phyloP scores from a whole-genome alignment of 2,113 vertebrate genomes.

The Aepyceros melampus region DNA sequence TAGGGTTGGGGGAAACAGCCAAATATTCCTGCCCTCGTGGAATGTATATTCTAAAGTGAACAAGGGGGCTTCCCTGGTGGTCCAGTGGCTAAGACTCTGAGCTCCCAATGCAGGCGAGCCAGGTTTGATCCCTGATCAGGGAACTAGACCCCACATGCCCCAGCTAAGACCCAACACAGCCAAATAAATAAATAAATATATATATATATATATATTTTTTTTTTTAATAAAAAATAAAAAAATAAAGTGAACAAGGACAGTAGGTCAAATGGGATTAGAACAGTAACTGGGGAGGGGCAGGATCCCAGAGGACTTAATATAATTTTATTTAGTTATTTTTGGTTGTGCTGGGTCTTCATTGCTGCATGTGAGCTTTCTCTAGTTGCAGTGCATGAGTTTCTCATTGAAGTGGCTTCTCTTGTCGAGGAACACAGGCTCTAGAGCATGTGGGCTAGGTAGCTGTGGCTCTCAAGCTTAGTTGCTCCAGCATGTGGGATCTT shows the following conservation, averaged over 20 bases:
- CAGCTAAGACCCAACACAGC: too few species aligned
- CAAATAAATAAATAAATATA: too few species aligned
- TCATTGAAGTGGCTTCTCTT: neutral
- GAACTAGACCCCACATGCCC: too few species aligned
- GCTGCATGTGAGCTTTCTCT: neutral
- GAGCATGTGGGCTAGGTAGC: neutral
- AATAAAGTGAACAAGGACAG: too few species aligned
- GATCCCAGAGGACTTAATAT: neutral
- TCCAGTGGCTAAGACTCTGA: too few species aligned
- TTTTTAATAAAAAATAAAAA: too few species aligned
- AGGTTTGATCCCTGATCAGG: too few species aligned
- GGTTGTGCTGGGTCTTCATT: neutral
- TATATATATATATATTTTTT: too few species aligned
- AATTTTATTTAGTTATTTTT: neutral
- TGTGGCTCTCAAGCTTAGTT: neutral
- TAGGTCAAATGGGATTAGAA: neutral
- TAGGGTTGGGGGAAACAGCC: neutral
- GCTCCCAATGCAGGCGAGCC: too few species aligned
- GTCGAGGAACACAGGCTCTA: neutral
- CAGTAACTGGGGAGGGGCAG: accelerated
- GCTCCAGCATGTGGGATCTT: neutral
- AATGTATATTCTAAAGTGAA: neutral
- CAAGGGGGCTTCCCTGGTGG: too few species aligned
- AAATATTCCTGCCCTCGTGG: neutral
- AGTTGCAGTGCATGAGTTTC: neutral